These are phyloP conservation scores for Yponomeuta plumbellus DNA, from an alignment of 2,888 invertebrate genomes.

Conservation along the genomic window DNA sequence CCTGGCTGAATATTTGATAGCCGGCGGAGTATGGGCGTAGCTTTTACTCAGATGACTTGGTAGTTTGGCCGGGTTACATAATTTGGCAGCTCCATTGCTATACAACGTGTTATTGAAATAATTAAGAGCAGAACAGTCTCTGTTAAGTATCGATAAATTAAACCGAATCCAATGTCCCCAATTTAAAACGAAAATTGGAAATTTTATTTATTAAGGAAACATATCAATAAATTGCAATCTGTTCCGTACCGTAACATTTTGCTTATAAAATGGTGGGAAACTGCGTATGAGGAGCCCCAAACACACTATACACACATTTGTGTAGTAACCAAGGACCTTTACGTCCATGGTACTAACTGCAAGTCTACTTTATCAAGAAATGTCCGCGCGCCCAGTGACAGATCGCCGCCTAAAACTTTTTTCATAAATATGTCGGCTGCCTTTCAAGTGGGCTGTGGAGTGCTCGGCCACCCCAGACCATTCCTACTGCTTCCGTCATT, in stretches of 20 bases:
- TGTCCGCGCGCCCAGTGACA: slow-evolving; percentile 39
- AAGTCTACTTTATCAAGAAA: slow-evolving; percentile 28
- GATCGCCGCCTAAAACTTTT: slow-evolving; percentile 49
- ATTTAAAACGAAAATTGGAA: no score
- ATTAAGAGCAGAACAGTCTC: no score
- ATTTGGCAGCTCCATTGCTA: slow-evolving; percentile 10
- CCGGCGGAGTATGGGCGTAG: slow-evolving; percentile 18
- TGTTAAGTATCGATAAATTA: no score
- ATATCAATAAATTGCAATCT: no score
- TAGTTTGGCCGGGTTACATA: slow-evolving; percentile 19
- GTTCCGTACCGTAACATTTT: no score
- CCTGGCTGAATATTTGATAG: slow-evolving; percentile 17
- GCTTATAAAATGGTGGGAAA: no score
- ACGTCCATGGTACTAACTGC: no score
- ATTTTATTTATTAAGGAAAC: no score
- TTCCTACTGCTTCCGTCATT: slow-evolving; percentile 26
- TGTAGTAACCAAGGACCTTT: no score
- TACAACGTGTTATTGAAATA: neutral
- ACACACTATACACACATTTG: no score
- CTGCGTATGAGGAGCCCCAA: no score
- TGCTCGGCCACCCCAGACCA: slow-evolving; percentile 24
- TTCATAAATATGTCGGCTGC: slow-evolving; percentile 53
- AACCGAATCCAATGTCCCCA: no score
- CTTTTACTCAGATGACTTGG: slow-evolving; percentile 21
- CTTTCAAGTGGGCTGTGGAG: slow-evolving; percentile 42